Evolutionary conservation across 1,140 invertebrate species (phyloP).

Genomic region (Pogonomyrmex barbatus): DNA sequence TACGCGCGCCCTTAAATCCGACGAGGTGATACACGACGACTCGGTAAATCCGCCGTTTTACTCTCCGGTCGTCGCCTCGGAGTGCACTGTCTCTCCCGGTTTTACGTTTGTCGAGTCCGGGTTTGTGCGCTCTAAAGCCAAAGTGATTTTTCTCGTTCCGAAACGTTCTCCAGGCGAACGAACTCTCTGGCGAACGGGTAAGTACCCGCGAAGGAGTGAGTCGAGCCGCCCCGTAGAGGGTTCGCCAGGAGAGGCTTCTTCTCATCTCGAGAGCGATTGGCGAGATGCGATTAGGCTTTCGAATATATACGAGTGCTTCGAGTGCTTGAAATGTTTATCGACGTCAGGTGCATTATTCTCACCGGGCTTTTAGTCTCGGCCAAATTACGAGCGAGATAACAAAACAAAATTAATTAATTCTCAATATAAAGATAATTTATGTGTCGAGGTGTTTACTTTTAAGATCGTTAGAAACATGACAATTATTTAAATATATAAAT

Average conservation of each 20-base stretch:
- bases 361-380: not conserved
- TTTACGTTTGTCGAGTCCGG: not conserved
- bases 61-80: not conserved
- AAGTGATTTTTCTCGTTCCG: not conserved
- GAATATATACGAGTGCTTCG: not conserved
- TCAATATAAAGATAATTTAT: not conserved
- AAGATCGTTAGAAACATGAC: not conserved
- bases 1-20: slow-evolving; percentile 22
- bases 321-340: not conserved
- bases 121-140: not conserved
- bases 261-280: not conserved
- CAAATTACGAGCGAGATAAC: not conserved
- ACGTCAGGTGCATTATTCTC: not conserved
- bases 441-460: not conserved
- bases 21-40: not conserved
- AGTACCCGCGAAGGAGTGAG: not conserved
- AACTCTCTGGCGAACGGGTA: slow-evolving; percentile 32
- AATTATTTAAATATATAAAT: slow-evolving; percentile 20
- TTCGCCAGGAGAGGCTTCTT: slow-evolving; percentile 8
- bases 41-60: not conserved
- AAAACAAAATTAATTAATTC: not conserved
- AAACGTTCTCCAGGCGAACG: slow-evolving; percentile 45
- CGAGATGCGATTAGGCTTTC: slow-evolving; percentile 30
- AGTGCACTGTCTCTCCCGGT: not conserved
- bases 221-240: not conserved